These are phyloP conservation scores for Eilema sororculum DNA, from an alignment of 2,888 invertebrate genomes.

Conservation along the genomic window DNA sequence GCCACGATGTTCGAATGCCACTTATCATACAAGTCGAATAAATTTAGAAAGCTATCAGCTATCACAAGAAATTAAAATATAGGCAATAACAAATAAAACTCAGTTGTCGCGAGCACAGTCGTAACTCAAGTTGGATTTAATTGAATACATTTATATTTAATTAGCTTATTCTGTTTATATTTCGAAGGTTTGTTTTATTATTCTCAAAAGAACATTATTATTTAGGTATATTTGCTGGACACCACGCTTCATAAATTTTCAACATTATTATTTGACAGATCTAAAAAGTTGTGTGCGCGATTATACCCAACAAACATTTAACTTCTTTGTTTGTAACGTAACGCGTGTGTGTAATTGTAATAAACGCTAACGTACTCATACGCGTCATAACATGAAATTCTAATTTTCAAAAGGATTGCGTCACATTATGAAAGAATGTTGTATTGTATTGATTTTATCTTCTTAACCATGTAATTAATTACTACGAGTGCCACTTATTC, in stretches of 20 bases:
- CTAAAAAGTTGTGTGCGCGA: conserved; percentile 6
- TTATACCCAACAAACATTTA: conserved; percentile 29
- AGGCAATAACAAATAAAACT: conserved; percentile 59
- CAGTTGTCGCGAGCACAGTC: conserved; percentile 53
- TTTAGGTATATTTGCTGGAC: background rate
- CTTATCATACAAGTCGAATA: conserved; percentile 68
- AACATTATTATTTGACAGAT: background rate
- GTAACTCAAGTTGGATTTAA: conserved; percentile 55
- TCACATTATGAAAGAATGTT: conserved; percentile 33
- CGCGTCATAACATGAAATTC: conserved; percentile 23
- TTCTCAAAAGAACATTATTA: conserved; percentile 19
- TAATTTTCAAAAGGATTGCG: conserved; percentile 34
- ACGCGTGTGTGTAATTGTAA: conserved; percentile 17
- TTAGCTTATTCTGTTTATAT: conserved; percentile 37
- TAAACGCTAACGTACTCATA: conserved; percentile 11
- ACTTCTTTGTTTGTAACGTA: conserved; percentile 31
- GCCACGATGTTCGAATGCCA: conserved; percentile 60
- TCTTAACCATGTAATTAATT: conserved; percentile 9
- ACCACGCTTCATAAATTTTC: conserved; percentile 3
- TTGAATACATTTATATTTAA: conserved; percentile 49
- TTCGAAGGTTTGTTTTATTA: conserved; percentile 24
- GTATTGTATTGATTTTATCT: conserved; percentile 11
- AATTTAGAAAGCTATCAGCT: conserved; percentile 69
- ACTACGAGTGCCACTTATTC: background rate
- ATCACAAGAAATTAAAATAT: conserved; percentile 57